phyloP scores from a whole-genome alignment of 2,797 vertebrate genomes.

The Xenopus petersii region DNA sequence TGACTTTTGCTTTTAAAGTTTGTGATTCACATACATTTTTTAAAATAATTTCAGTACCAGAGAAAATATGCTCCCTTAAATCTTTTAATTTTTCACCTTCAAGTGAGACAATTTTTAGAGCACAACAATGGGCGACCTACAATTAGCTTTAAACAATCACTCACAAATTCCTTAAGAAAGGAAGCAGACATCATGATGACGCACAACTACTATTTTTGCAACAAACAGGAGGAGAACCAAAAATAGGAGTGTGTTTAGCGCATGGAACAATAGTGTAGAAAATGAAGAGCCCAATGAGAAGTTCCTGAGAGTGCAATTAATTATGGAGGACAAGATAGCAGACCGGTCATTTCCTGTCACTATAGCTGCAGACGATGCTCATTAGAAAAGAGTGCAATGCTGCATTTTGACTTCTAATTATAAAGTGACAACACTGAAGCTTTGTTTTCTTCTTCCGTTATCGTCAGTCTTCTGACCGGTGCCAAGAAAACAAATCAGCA shows the following conservation, averaged over 20 bases:
- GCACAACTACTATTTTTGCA: slow-evolving; percentile 68
- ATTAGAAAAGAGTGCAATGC: slow-evolving; percentile 9
- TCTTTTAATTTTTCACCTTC: slow-evolving; percentile 61
- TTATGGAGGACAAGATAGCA: slow-evolving; percentile 44
- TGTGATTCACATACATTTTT: too few relatives aligned
- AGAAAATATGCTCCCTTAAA: neutral
- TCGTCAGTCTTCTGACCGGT: slow-evolving; percentile 17
- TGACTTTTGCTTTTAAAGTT: too few relatives aligned
- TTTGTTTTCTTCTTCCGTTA: slow-evolving; percentile 25
- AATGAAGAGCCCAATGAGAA: slow-evolving; percentile 13
- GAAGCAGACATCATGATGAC: slow-evolving; percentile 80
- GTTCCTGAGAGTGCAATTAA: slow-evolving; percentile 24
- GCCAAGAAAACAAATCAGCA: slow-evolving; percentile 12
- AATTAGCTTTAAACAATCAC: slow-evolving; percentile 81
- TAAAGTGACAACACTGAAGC: slow-evolving; percentile 12
- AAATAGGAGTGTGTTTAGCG: slow-evolving; percentile 69
- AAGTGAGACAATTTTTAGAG: slow-evolving; percentile 65
- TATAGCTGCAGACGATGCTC: slow-evolving; percentile 16
- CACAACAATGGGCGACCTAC: slow-evolving; percentile 72
- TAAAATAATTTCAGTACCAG: too few relatives aligned
- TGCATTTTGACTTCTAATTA: slow-evolving; percentile 15
- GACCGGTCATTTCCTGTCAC: slow-evolving; percentile 37
- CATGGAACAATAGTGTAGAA: slow-evolving; percentile 58
- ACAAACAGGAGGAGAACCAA: slow-evolving; percentile 61
- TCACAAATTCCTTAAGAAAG: slow-evolving; percentile 79